A percentile compares a stretch with the other conserved stretches of the same genome.
Evolutionary conservation across 2,113 vertebrate genomes (phyloP).

Genomic region (Corynorhinus townsendii): DNA sequence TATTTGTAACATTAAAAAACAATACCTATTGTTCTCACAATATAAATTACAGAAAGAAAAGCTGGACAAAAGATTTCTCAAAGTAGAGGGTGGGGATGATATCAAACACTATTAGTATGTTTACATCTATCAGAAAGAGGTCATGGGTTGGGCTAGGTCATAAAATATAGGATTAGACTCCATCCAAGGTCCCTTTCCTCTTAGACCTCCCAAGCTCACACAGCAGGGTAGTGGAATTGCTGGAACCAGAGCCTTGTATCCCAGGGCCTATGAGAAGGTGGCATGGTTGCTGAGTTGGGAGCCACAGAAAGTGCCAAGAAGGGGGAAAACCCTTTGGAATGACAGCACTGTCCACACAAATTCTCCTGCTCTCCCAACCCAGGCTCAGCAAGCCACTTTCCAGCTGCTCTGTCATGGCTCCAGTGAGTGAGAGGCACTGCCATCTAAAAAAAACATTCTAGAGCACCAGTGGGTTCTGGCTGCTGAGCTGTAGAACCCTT

Average conservation of each 20-base stretch:
- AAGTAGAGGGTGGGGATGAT: neutral
- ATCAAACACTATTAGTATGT: neutral
- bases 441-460: slow-evolving; percentile 70
- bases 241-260: rapidly evolving
- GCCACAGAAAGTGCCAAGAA: neutral
- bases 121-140: neutral
- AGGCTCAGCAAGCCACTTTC: slow-evolving; percentile 40
- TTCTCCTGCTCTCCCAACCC: neutral
- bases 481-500: neutral
- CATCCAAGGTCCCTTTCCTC: neutral
- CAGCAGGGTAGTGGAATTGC: neutral
- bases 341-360: neutral
- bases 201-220: neutral
- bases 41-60: neutral
- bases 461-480: slow-evolving; percentile 49
- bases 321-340: neutral
- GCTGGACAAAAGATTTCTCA: neutral
- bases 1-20: neutral
- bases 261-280: neutral
- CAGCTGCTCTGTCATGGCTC: slow-evolving; percentile 59
- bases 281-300: neutral
- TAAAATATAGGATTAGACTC: neutral
- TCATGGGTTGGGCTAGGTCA: neutral
- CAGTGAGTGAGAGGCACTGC: slow-evolving; percentile 2
- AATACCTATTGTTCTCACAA: neutral